Evolutionary conservation across 2,888 invertebrate genomes (phyloP).

Genomic region (Stenichneumon culpator): DNA sequence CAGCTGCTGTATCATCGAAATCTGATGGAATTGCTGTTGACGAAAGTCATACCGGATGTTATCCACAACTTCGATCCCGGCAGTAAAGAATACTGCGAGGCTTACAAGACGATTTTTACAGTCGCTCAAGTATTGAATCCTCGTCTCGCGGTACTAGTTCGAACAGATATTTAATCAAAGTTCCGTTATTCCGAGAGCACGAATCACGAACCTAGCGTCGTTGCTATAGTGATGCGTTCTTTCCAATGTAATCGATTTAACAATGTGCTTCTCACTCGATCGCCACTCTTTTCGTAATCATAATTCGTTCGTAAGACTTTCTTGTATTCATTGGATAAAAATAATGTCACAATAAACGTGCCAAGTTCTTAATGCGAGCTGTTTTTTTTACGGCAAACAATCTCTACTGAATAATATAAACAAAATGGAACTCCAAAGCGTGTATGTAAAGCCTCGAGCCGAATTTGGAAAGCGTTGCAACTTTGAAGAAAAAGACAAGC

Average conservation of each 20-base stretch:
- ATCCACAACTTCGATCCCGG: constrained; percentile 67
- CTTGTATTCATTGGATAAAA: constrained; percentile 10
- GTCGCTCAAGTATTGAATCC: constrained; percentile 79
- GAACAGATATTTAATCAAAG: constrained; percentile 71
- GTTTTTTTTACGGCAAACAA: background rate
- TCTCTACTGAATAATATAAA: background rate
- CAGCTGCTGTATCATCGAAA: constrained; percentile 74
- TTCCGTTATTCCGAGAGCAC: background rate
- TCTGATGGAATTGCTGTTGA: constrained; percentile 74
- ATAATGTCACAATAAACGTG: constrained; percentile 11
- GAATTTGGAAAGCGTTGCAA: constrained; percentile 86
- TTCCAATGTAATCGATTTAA: constrained; percentile 31
- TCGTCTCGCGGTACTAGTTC: constrained; percentile 77
- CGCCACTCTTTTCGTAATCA: background rate
- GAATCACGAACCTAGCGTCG: background rate
- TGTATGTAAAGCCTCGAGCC: constrained; percentile 86
- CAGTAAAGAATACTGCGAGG: constrained; percentile 72
- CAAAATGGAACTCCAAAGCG: constrained; percentile 82
- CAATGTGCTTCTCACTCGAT: background rate
- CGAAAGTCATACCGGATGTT: constrained; percentile 74
- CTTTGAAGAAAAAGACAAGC: constrained; percentile 85
- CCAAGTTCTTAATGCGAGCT: background rate
- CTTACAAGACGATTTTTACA: constrained; percentile 80
- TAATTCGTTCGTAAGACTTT: background rate
- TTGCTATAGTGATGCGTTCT: constrained; percentile 46